Evolutionary conservation across 1,140 invertebrate species (phyloP).

Genomic region (Macrosteles quadrilineatus): DNA sequence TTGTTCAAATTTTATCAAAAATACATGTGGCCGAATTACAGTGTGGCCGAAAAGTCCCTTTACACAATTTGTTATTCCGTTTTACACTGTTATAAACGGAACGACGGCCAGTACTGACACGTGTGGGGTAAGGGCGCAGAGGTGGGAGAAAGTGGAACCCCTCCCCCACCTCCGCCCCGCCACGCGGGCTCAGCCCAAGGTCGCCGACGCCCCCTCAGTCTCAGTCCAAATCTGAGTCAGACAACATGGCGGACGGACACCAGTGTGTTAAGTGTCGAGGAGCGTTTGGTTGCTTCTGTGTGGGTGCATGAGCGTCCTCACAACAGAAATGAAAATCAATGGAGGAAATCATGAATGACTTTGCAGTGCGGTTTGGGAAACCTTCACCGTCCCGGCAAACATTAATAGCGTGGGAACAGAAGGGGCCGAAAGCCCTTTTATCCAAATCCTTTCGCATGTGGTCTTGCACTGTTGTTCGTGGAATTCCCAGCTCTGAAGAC

Average conservation of each 20-base stretch:
- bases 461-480: too few relatives aligned
- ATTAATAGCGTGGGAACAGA: background rate
- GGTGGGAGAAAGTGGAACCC: background rate
- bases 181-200: too few relatives aligned
- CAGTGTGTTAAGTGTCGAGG: background rate
- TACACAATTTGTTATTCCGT: too few relatives aligned
- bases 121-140: too few relatives aligned
- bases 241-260: constrained; percentile 17
- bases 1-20: too few relatives aligned
- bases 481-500: background rate
- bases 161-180: too few relatives aligned
- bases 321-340: background rate
- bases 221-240: too few relatives aligned
- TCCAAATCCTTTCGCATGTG: constrained; percentile 5
- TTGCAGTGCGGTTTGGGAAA: constrained; percentile 7
- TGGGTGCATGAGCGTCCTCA: constrained; percentile 1
- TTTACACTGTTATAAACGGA: too few relatives aligned
- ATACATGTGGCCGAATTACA: too few relatives aligned
- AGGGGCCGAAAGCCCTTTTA: background rate
- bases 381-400: constrained; percentile 7
- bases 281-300: constrained; percentile 14
- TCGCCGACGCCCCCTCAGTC: too few relatives aligned
- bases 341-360: constrained; percentile 13
- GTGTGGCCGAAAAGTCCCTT: too few relatives aligned
- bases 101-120: too few relatives aligned